Conservation (phyloP, 2,888 invertebrate species). For the Agrochola macilenta region DNA sequence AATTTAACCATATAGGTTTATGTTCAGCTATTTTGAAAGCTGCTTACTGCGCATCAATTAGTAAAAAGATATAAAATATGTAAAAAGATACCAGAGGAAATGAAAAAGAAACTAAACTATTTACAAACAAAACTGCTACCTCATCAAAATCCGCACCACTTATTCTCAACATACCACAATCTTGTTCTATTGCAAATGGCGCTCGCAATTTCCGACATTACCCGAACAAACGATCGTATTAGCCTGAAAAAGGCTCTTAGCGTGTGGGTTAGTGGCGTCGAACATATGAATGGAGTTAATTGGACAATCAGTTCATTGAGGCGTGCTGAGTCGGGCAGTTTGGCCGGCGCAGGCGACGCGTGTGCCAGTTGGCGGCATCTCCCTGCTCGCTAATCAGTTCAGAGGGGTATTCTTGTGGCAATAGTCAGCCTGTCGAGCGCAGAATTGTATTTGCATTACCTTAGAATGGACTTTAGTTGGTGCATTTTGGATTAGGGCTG, state of each 20-base stretch:
- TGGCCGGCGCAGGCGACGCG: conserved; percentile 78
- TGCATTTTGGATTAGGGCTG: conserved; percentile 4
- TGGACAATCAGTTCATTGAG: conserved; percentile 86
- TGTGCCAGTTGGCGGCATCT: conserved; percentile 86
- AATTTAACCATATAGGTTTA: not conserved
- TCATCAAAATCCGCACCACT: conserved; percentile 40
- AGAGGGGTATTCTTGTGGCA: conserved; percentile 73
- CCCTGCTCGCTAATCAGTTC: conserved; percentile 80
- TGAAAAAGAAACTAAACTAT: not conserved
- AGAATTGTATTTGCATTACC: conserved; percentile 51
- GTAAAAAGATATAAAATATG: not conserved
- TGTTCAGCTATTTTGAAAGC: not conserved
- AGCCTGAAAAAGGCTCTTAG: conserved; percentile 79
- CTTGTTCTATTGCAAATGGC: conserved; percentile 62
- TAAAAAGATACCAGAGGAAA: not conserved
- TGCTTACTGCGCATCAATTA: not conserved
- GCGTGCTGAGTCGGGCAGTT: conserved; percentile 82
- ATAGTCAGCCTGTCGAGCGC: conserved; percentile 62
- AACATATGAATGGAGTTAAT: conserved; percentile 89
- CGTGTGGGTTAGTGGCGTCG: conserved; percentile 74
- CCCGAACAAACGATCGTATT: conserved; percentile 77
- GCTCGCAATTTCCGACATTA: conserved; percentile 73
- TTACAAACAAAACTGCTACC: conserved; percentile 28
- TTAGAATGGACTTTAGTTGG: conserved; percentile 29
- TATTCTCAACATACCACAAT: conserved; percentile 51